Evolutionary conservation across 1,140 invertebrate genomes (phyloP).

Genomic region (Colletes gigas): DNA sequence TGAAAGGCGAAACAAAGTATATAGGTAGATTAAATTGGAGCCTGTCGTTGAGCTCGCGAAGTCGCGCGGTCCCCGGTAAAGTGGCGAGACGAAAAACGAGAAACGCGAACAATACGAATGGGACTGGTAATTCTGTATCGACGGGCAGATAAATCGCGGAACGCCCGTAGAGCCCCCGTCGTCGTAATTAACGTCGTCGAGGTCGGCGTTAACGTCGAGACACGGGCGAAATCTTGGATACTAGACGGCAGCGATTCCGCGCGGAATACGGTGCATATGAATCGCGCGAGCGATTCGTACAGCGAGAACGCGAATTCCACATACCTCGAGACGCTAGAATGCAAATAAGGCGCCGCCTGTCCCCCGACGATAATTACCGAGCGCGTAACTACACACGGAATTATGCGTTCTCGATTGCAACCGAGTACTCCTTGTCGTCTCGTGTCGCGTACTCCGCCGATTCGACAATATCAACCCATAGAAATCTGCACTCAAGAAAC

Average conservation of each 20-base stretch:
- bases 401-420: constrained; percentile 67
- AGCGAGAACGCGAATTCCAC: constrained; percentile 25
- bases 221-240: neutral
- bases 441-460: neutral
- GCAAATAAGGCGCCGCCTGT: constrained; percentile 56
- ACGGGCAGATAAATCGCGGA: constrained; percentile 14
- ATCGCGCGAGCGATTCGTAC: neutral
- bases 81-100: constrained; percentile 1
- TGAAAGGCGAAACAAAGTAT: too few relatives aligned
- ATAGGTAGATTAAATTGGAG: neutral
- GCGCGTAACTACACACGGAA: constrained; percentile 68
- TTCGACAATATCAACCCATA: too few relatives aligned
- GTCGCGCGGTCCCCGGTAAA: neutral
- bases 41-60: neutral
- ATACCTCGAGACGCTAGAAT: constrained; percentile 49
- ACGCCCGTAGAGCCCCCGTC: neutral
- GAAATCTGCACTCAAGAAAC: too few relatives aligned
- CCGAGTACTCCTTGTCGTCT: neutral
- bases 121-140: constrained; percentile 23
- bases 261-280: neutral
- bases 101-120: neutral
- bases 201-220: neutral
- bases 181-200: constrained; percentile 33
- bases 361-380: constrained; percentile 66
- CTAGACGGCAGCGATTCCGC: constrained; percentile 2